These are phyloP conservation scores for Tetanocera ferruginea DNA, from an alignment of 2,888 invertebrate species.

Conservation along the genomic window DNA sequence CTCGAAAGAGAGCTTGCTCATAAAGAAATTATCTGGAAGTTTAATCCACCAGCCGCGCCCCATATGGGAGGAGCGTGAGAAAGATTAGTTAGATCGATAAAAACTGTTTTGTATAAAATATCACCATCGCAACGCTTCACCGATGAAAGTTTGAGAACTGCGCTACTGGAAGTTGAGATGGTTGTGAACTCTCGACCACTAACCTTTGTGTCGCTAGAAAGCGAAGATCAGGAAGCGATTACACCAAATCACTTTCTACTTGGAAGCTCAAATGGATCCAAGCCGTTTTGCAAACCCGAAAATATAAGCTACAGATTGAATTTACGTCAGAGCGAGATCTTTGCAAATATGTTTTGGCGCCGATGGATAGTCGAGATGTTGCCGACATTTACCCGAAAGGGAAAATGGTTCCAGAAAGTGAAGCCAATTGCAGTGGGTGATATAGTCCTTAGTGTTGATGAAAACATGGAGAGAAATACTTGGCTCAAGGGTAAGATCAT, in stretches of 20 bases:
- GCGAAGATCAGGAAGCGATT: conserved; percentile 36
- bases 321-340: conserved; percentile 40
- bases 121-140: conserved; percentile 23
- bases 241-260: conserved; percentile 45
- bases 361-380: conserved; percentile 43
- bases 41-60: conserved; percentile 34
- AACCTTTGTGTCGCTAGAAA: conserved; percentile 34
- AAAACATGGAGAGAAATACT: conserved; percentile 35
- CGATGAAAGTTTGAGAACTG: conserved; percentile 38
- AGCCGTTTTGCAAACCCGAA: conserved; percentile 15
- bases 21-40: conserved; percentile 33
- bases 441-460: conserved; percentile 44
- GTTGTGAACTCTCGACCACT: conserved; percentile 40
- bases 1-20: conserved; percentile 41
- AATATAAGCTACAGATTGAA: conserved; percentile 4
- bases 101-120: conserved; percentile 15
- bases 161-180: conserved; percentile 39
- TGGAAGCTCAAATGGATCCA: conserved; percentile 28
- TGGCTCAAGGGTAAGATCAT: conserved; percentile 46
- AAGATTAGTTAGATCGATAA: conserved; percentile 36
- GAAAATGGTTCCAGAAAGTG: conserved; percentile 43
- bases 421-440: conserved; percentile 34
- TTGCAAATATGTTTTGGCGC: conserved; percentile 42
- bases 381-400: conserved; percentile 38
- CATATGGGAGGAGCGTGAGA: conserved; percentile 39